Percentiles rank a stretch among this genome's conserved stretches.
These are phyloP conservation scores for Drosophila auraria DNA, from an alignment of 1,140 invertebrate species.

Conservation along the genomic window DNA sequence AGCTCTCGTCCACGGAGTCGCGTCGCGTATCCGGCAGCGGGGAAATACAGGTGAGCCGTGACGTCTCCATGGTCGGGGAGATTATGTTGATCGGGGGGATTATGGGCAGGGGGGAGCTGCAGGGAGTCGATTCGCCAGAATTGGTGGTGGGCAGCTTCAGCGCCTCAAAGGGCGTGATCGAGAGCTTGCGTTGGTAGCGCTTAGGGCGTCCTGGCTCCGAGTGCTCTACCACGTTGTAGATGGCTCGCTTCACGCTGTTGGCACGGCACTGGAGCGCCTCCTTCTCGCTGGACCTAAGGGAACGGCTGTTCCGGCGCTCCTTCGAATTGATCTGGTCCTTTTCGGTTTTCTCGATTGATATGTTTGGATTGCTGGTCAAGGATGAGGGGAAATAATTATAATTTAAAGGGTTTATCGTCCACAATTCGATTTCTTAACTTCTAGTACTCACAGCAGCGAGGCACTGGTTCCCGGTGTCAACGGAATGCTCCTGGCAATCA, in stretches of 20 bases:
- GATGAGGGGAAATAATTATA: neutral
- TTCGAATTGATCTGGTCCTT: conserved; percentile 83
- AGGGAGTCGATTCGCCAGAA: conserved; percentile 87
- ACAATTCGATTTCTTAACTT: neutral
- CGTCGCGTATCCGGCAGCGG: conserved; percentile 89
- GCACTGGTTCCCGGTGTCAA: conserved; percentile 39
- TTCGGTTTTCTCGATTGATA: conserved; percentile 82
- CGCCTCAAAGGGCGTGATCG: conserved; percentile 77
- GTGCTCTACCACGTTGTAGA: conserved; percentile 93
- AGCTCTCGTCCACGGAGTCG: conserved; percentile 88
- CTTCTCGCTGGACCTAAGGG: conserved; percentile 80
- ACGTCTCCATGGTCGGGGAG: conserved; percentile 83
- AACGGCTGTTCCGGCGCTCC: conserved; percentile 78
- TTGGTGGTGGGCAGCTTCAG: conserved; percentile 74
- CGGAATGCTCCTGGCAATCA: conserved; percentile 63
- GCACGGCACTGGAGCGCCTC: conserved; percentile 88
- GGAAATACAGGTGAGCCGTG: conserved; percentile 87
- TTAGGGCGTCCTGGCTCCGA: conserved; percentile 89
- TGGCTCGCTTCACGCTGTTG: conserved; percentile 95
- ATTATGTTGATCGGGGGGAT: conserved; percentile 85
- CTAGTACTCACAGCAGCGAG: conserved; percentile 65
- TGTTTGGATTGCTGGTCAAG: conserved; percentile 68
- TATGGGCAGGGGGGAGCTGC: conserved; percentile 87
- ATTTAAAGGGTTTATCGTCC: neutral
- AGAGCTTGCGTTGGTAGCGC: conserved; percentile 81